phyloP scores from a whole-genome alignment of 2,113 vertebrate species.

The Arvicanthis niloticus region DNA sequence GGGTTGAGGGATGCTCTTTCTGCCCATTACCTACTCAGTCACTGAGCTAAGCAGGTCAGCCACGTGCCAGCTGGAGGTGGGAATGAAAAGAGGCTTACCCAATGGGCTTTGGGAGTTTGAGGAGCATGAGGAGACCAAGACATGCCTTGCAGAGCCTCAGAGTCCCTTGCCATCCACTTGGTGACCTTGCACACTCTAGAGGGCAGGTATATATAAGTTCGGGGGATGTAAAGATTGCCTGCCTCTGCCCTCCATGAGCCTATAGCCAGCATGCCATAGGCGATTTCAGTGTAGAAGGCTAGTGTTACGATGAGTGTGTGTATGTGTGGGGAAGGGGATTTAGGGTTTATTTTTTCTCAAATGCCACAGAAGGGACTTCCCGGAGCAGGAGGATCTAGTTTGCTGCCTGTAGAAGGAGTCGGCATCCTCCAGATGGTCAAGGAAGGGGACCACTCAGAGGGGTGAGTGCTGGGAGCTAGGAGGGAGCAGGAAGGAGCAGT shows the following conservation, averaged over 20 bases:
- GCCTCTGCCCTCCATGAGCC: neutral
- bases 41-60: neutral
- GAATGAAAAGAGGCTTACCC: neutral
- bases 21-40: neutral
- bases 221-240: too few relatives aligned
- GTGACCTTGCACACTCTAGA: too few relatives aligned
- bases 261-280: neutral
- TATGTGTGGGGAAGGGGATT: too few relatives aligned
- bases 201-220: neutral
- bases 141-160: neutral
- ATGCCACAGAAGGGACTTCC: neutral
- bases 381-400: neutral
- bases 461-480: fast-evolving
- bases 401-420: neutral
- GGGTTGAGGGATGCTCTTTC: neutral
- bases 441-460: neutral
- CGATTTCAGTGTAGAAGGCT: too few relatives aligned
- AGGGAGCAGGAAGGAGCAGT: neutral
- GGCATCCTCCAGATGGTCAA: neutral
- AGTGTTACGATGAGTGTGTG: neutral
- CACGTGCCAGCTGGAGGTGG: neutral
- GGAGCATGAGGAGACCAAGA: neutral
- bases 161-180: too few relatives aligned
- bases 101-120: neutral
- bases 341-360: neutral